Percentiles rank a stretch among this genome's conserved stretches.
phyloP scores from a whole-genome alignment of 2,113 vertebrate species.

The Mirounga angustirostris region DNA sequence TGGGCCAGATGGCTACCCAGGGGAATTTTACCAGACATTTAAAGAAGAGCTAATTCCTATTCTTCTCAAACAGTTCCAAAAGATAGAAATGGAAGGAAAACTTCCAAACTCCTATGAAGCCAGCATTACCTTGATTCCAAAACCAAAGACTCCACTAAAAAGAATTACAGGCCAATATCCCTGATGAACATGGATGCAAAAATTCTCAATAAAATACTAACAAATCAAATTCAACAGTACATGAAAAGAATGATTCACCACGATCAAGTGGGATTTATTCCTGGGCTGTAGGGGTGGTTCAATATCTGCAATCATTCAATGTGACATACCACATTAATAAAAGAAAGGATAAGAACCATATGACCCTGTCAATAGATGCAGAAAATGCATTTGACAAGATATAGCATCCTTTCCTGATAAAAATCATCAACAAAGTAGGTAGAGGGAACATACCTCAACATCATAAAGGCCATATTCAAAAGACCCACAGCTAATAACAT shows the following conservation, averaged over 20 bases:
- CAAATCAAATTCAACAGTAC: neutral
- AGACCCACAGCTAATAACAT: neutral
- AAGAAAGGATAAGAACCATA: neutral
- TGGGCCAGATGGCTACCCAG: neutral
- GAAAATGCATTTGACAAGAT: neutral
- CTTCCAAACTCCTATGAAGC: neutral
- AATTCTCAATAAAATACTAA: neutral
- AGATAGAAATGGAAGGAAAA: neutral
- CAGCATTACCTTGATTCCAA: neutral
- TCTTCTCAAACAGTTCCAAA: neutral
- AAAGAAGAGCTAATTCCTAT: neutral
- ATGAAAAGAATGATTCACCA: neutral
- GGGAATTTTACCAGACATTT: neutral
- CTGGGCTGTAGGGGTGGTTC: neutral
- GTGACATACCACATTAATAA: neutral
- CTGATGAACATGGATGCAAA: neutral
- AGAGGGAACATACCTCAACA: neutral
- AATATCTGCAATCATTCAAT: neutral
- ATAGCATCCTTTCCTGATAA: neutral
- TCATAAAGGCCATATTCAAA: neutral
- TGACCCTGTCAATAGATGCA: neutral
- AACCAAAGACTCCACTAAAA: neutral
- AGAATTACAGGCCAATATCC: neutral
- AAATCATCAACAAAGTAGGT: neutral
- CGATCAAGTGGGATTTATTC: neutral